These are phyloP conservation scores for Habropoda laboriosa DNA, from an alignment of 1,140 invertebrate species.

Conservation along the genomic window DNA sequence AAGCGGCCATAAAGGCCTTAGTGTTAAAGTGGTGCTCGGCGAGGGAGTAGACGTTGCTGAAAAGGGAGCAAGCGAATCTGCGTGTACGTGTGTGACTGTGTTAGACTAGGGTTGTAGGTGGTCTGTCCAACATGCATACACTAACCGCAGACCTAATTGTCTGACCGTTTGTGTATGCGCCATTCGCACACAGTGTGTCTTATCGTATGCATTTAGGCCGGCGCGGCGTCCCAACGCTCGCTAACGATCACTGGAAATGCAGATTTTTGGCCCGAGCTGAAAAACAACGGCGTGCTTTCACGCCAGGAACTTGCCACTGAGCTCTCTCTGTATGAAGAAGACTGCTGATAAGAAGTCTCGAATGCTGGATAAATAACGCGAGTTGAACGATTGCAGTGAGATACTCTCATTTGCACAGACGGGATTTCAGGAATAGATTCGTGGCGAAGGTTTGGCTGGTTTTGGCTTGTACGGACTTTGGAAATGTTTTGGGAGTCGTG, in stretches of 20 bases:
- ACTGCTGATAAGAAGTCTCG: no score
- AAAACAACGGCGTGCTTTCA: slow-evolving; percentile 17
- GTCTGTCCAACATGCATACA: neutral
- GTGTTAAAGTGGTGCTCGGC: slow-evolving; percentile 14
- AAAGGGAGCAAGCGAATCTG: neutral
- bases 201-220: slow-evolving; percentile 49
- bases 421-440: neutral
- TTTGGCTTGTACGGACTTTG: no score
- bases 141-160: slow-evolving; percentile 40
- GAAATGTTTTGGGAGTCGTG: no score
- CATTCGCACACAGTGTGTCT: slow-evolving; percentile 23
- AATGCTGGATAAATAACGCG: neutral
- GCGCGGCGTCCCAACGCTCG: neutral
- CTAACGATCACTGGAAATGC: slow-evolving; percentile 45
- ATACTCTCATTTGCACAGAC: no score
- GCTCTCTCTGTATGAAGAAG: neutral
- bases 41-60: neutral
- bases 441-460: no score
- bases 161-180: neutral
- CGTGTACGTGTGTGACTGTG: neutral
- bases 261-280: slow-evolving; percentile 27
- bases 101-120: neutral
- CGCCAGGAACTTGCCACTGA: slow-evolving; percentile 5
- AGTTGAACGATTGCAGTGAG: neutral
- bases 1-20: slow-evolving; percentile 37